Evolutionary conservation across 2,797 vertebrate genomes (phyloP).

Genomic region (Carapus acus): DNA sequence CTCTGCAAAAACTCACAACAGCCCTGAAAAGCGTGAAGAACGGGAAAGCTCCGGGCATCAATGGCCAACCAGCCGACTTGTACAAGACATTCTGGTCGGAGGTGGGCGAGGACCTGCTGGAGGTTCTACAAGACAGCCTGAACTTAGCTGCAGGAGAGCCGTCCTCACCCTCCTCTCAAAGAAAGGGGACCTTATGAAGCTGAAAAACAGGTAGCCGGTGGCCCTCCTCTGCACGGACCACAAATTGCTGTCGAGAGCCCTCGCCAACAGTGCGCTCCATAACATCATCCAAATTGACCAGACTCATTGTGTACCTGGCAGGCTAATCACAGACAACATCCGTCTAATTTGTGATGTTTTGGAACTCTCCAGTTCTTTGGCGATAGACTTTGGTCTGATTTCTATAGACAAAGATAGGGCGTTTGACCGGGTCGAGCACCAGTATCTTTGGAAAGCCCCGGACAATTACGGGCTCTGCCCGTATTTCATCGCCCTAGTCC

Average conservation of each 20-base stretch:
- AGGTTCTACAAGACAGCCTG: not conserved
- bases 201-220: conserved; percentile 6
- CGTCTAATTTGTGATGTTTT: not conserved
- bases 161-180: not conserved
- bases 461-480: not conserved
- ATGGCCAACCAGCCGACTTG: conserved; percentile 6
- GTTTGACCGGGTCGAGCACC: conserved; percentile 1
- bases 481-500: not conserved
- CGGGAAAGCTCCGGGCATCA: not conserved
- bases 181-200: not conserved
- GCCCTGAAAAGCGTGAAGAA: conserved; percentile 11
- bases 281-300: not conserved
- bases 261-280: not conserved
- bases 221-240: not conserved
- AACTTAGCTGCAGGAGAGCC: not conserved
- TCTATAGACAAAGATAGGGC: not conserved
- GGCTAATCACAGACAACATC: not conserved
- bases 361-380: not conserved
- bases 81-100: conserved; percentile 6
- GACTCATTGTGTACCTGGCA: not conserved
- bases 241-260: not conserved
- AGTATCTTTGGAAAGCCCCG: not conserved
- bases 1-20: not conserved
- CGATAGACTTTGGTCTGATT: not conserved
- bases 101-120: not conserved